A percentile compares a stretch with the other conserved stretches of the same genome.
Conservation (phyloP, 1,140 invertebrate genomes). For the Maniola jurtina region DNA sequence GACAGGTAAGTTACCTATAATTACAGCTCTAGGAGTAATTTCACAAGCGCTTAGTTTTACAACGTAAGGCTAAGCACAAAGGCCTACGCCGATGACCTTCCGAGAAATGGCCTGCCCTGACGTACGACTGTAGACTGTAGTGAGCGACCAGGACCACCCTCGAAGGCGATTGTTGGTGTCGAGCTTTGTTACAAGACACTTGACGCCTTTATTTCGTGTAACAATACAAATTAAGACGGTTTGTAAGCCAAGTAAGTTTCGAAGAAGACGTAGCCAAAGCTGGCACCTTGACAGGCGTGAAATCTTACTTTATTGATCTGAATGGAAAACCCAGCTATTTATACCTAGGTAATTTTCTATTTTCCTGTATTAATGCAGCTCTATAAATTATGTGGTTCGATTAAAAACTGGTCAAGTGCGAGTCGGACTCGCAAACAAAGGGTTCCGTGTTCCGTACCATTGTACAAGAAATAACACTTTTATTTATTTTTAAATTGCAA, state of each 20-base stretch:
- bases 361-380: too few species aligned
- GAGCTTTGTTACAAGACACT: conserved; percentile 55
- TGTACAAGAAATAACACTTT: too few species aligned
- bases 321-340: neutral
- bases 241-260: conserved; percentile 31
- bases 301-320: conserved; percentile 17
- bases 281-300: conserved; percentile 23
- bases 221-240: conserved; percentile 52
- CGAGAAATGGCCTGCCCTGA: conserved; percentile 50
- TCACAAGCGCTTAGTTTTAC: conserved; percentile 53
- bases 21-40: conserved; percentile 53
- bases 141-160: conserved; percentile 69
- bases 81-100: conserved; percentile 62
- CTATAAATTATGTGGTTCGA: too few species aligned
- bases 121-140: too few species aligned
- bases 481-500: too few species aligned
- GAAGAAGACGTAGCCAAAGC: conserved; percentile 25
- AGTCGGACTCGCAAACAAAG: too few species aligned
- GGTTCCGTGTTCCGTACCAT: too few species aligned
- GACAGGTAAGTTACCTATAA: conserved; percentile 45
- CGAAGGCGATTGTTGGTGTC: conserved; percentile 53
- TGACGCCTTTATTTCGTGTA: conserved; percentile 54
- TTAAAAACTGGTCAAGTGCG: too few species aligned
- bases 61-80: conserved; percentile 44
- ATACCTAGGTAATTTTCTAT: too few species aligned